Conservation (phyloP, 2,888 invertebrate genomes). For the Dyspetes luteomarginatus region DNA sequence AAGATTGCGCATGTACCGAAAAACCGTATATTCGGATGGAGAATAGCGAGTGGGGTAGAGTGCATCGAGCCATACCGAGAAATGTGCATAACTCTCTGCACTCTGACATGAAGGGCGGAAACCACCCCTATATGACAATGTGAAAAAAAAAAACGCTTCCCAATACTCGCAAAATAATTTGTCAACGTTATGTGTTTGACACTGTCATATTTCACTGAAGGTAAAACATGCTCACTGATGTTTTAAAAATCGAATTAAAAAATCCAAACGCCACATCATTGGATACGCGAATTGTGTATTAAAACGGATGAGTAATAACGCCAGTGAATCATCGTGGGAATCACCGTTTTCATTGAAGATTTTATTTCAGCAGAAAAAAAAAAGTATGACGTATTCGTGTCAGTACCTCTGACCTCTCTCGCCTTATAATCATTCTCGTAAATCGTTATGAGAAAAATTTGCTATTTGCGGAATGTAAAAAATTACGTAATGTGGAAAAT, state of each 20-base stretch:
- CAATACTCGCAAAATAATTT: slow-evolving; percentile 12
- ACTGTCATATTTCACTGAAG: no score
- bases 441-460: neutral
- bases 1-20: no score
- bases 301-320: slow-evolving; percentile 7
- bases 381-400: neutral
- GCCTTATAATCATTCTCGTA: neutral
- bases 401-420: neutral
- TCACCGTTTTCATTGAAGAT: neutral
- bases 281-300: neutral
- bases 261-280: no score
- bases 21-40: no score
- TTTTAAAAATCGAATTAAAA: no score
- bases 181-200: no score
- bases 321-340: neutral
- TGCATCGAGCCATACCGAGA: neutral
- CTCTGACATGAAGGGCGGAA: neutral
- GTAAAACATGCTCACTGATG: no score
- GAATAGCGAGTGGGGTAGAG: no score
- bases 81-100: neutral
- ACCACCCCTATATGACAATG: no score
- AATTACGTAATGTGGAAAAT: no score
- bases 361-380: neutral
- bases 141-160: slow-evolving; percentile 17
- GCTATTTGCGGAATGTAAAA: no score